Conservation (phyloP, 2,888 invertebrate species). For the Pecten maximus region DNA sequence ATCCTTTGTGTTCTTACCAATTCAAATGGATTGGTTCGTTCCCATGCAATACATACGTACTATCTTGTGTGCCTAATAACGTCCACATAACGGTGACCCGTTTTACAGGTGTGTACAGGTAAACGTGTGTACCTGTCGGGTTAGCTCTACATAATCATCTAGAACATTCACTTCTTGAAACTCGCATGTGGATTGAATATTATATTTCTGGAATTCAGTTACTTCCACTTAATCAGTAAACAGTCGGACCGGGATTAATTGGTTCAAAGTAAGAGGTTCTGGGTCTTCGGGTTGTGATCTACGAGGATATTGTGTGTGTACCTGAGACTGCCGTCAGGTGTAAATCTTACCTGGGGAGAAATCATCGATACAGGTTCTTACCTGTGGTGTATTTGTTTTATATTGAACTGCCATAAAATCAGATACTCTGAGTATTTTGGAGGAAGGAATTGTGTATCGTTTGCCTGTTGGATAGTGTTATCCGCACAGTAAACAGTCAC, state of each 20-base stretch:
- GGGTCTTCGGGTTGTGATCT: neutral
- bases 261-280: neutral
- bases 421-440: neutral
- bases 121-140: neutral
- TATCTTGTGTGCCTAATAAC: neutral
- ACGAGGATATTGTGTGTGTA: neutral
- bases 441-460: neutral
- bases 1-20: neutral
- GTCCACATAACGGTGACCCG: neutral
- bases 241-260: neutral
- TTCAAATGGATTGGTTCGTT: neutral
- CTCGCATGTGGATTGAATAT: neutral
- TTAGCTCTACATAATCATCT: neutral
- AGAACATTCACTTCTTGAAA: neutral
- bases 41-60: neutral
- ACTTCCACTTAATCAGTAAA: constrained; percentile 2
- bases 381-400: constrained; percentile 27
- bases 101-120: constrained; percentile 2
- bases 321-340: neutral
- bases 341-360: constrained; percentile 1
- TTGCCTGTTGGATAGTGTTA: constrained; percentile 19
- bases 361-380: neutral
- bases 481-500: constrained; percentile 33
- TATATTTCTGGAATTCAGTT: neutral
- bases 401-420: neutral